phyloP scores from a whole-genome alignment of 2,888 invertebrate species.

The Amiota communis region DNA sequence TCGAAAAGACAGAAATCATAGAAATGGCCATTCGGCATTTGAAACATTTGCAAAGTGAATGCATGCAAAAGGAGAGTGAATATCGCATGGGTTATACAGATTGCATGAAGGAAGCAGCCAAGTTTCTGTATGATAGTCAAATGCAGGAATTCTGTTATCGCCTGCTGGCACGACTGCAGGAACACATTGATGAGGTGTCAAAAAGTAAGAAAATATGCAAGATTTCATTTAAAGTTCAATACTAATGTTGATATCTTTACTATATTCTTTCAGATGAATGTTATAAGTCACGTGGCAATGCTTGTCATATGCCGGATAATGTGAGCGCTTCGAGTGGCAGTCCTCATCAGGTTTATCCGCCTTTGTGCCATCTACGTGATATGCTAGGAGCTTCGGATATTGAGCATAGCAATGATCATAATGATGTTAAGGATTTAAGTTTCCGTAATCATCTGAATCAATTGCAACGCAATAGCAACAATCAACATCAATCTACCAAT shows the following conservation, averaged over 20 bases:
- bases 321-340: constrained; percentile 77
- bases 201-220: constrained; percentile 73
- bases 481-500: constrained; percentile 41
- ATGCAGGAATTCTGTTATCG: constrained; percentile 89
- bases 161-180: constrained; percentile 86
- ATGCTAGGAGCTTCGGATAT: constrained; percentile 71
- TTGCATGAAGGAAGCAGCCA: constrained; percentile 90
- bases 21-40: constrained; percentile 98
- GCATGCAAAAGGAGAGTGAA: constrained; percentile 73
- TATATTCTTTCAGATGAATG: constrained; percentile 63
- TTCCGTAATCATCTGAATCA: constrained; percentile 71
- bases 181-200: constrained; percentile 81
- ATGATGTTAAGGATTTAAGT: constrained; percentile 73
- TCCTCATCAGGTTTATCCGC: constrained; percentile 70
- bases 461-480: constrained; percentile 56
- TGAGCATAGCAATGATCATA: constrained; percentile 73
- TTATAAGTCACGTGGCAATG: constrained; percentile 62
- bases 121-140: constrained; percentile 89
- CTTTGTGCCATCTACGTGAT: constrained; percentile 73
- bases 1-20: constrained; percentile 98
- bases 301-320: constrained; percentile 74
- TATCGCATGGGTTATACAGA: constrained; percentile 92
- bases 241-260: not conserved
- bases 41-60: constrained; percentile 86
- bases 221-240: not conserved